Base-by-base conservation (phyloP, 2,797 vertebrate genomes). In the Nannoperca obscura region DNA sequence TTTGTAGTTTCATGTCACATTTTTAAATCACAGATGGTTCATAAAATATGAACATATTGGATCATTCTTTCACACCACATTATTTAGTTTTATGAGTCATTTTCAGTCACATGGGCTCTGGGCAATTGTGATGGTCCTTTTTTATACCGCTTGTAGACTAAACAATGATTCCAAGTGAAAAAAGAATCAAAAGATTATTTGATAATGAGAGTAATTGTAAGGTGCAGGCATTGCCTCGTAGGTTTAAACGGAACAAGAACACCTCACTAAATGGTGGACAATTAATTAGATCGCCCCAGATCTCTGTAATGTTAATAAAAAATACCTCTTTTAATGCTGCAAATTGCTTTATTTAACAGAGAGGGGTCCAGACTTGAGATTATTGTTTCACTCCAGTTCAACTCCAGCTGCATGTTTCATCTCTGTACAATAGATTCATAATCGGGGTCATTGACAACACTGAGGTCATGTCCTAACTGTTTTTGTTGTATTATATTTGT, bases 301-400 rank as follows among this genome's bases (percentile, higher is more conserved):
- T 75, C 71, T 64, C 1, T 22, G 3, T 32, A 12, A 58, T 70
- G 75, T 24, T 57, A 40, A 38, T 50, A 54, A 47, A 68, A 32
- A 38, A 12, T 20, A 64, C 1, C 1, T 58, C 27, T n/a, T 54
- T 27, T 63, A 22, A n/a, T 7, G n/a, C 40, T 38, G 22, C 40
- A 46, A n/a, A 14, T 19, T 20, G 22, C 32, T 54, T 52, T 5
- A 19, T 36, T 5, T 17, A 13, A 50, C 20, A 64, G 36, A 67
- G 4, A 42, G 12, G 30, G 12, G 27, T 15, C 49, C 67, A 58
- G 30, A 24, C 22, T 34, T 30, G 6, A 17, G 65, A 17, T 15
- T 4, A 4, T 58, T 19, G 3, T 60, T 54, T 22, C 47, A 77
- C 80, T 74, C 30, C 67, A 85, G 44, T 57, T 63, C 2, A 65